These are phyloP conservation scores for Halesus radiatus DNA, from an alignment of 1,140 invertebrate species.

Conservation along the genomic window DNA sequence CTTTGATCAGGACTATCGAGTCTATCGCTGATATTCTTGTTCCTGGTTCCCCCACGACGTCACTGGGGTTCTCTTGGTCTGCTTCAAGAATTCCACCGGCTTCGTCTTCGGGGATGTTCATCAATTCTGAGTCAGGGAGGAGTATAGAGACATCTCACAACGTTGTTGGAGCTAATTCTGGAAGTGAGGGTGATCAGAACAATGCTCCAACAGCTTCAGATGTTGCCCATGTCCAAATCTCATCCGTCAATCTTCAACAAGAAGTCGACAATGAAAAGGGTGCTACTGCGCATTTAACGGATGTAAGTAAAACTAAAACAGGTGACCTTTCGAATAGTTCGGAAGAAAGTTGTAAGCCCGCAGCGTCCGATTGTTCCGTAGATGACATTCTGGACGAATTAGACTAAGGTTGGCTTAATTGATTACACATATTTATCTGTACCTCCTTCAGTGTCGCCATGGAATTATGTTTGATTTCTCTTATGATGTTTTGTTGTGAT, in stretches of 20 bases:
- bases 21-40: conserved; percentile 46
- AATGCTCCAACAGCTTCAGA: no score
- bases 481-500: no score
- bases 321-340: neutral
- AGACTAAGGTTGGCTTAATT: neutral
- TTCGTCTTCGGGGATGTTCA: neutral
- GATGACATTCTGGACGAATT: conserved; percentile 28
- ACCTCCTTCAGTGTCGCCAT: no score
- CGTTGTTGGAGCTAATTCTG: neutral
- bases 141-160: neutral
- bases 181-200: no score
- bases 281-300: neutral
- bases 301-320: neutral
- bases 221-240: neutral
- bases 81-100: neutral
- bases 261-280: neutral
- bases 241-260: neutral
- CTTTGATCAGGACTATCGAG: conserved; percentile 29
- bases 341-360: neutral
- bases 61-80: conserved; percentile 8
- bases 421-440: no score
- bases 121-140: neutral
- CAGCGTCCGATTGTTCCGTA: conserved; percentile 21
- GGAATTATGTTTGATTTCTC: no score
- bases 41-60: conserved; percentile 36